Evolutionary conservation across 2,113 vertebrate species (phyloP), one percentile per base, ranked within the genome.

Genomic region (Poecile atricapillus): DNA sequence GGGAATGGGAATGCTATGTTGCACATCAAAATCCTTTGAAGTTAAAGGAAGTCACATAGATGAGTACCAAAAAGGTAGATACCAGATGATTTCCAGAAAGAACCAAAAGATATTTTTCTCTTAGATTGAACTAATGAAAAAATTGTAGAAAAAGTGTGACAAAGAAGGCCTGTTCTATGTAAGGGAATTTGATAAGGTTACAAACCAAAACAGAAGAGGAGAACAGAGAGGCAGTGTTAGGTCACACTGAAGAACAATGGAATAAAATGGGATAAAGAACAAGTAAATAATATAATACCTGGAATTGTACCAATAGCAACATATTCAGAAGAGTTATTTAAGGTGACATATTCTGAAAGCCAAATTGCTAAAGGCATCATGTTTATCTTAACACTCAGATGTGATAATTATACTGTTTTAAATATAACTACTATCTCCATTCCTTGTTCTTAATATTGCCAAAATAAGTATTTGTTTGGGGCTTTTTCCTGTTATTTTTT

Each of bases 381-480:
- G 7, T 63, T 87, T 60, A 68, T 16, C 8, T 71, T 10, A 88
- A 56, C 10, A 50, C 2, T 68, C 5, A 3, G 3, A 37, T 80
- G 8, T 44, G 25, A 17, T 37, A 69, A 62, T 25, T 60, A 15
- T 7, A 56, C 6, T 56, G 7, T 15, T 92, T 79, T 25, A 74
- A 50, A 43, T 55, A 27, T 0, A 52, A 37, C 56, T 31, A 28
- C 4, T 49, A 4, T 30, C 15, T 73, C 50, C 18, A 25, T 59
- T 5, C 3, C 13, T 68, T 44, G 4, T 3, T 62, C 58, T 82
- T 52, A 62, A 39, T 55, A 1, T 47, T 33, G 6, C 69, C n/a
- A 63, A 63, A 46, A 75, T 15, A 37, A 39, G 2, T 56, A 33
- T 23, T 39, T 47, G 3, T 8, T 47, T 9, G 5, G 4, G 0